Evolutionary conservation across 2,888 invertebrate species (phyloP).

Genomic region (Criorhina ranunculi): DNA sequence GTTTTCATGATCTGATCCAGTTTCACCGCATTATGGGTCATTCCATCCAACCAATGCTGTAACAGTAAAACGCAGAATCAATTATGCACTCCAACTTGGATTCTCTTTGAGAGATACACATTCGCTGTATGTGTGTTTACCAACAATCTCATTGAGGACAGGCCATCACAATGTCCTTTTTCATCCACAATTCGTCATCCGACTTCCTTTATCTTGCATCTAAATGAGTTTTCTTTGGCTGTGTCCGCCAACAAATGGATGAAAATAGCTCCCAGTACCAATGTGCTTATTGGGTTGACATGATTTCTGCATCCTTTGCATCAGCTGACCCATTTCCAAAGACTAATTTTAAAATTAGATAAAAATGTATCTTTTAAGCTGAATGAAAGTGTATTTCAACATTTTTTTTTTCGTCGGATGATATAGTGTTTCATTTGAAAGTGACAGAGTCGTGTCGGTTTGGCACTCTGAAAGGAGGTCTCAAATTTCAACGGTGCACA

Average conservation of each 20-base stretch:
- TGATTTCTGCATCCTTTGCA: conserved; percentile 61
- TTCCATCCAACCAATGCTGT: conserved; percentile 14
- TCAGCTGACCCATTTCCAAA: conserved; percentile 55
- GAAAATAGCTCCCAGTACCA: conserved; percentile 48
- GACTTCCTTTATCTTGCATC: conserved; percentile 44
- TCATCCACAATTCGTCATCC: not conserved
- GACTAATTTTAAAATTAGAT: conserved; percentile 60
- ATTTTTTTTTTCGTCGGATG: conserved; percentile 12
- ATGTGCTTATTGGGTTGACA: conserved; percentile 33
- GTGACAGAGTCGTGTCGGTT: conserved; percentile 28
- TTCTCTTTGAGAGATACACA: conserved; percentile 1
- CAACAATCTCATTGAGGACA: conserved; percentile 36
- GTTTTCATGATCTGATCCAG: conserved; percentile 26
- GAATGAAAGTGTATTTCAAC: conserved; percentile 26
- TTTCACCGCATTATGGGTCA: conserved; percentile 62
- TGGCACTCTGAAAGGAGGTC: conserved; percentile 24
- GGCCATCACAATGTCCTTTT: conserved; percentile 46
- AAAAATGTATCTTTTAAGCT: conserved; percentile 8
- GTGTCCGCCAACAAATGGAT: conserved; percentile 2
- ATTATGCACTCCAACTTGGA: too few species aligned
- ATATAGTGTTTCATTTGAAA: conserved; percentile 52
- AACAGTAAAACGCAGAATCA: conserved; percentile 46
- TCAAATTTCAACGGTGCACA: conserved; percentile 51
- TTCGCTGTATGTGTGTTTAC: conserved; percentile 4
- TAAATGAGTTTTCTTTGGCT: conserved; percentile 45